phyloP scores from a whole-genome alignment of 2,797 vertebrate genomes.

The Phalanger gymnotis region DNA sequence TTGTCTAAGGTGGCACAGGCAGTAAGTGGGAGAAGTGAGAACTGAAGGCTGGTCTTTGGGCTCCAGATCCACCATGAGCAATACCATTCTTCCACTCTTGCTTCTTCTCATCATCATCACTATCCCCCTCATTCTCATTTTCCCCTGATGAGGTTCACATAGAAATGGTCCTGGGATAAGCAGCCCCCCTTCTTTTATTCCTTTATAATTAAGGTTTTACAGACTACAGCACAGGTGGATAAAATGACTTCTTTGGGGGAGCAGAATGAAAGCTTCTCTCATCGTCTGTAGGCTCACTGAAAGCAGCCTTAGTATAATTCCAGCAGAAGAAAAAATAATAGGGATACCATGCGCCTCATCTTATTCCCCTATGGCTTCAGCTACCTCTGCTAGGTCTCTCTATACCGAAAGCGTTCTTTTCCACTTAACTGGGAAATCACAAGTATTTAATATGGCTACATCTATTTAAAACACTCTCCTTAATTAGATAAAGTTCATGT shows the following conservation, averaged over 20 bases:
- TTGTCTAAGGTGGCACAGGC: background rate
- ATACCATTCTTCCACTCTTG: background rate
- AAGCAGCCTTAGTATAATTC: background rate
- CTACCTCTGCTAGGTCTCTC: background rate
- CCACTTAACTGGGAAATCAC: background rate
- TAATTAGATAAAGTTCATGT: background rate
- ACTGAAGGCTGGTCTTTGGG: background rate
- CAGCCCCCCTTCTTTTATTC: background rate
- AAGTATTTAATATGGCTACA: background rate
- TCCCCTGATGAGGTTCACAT: background rate
- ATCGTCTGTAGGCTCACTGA: background rate
- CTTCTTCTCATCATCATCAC: background rate
- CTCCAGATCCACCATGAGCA: background rate
- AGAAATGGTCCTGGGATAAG: background rate
- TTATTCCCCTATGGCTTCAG: background rate
- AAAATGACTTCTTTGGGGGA: background rate
- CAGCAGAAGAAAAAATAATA: background rate
- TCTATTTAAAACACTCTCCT: background rate
- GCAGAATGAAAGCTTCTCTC: background rate
- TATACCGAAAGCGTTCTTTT: background rate
- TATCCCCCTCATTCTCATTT: background rate
- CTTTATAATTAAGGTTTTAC: background rate
- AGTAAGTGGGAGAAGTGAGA: background rate
- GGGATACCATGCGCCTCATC: background rate
- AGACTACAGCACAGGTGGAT: background rate